A percentile compares a stretch with the other conserved stretches of the same genome.
Conservation (phyloP, 2,888 invertebrate species). For the Linnaemya tessellans region DNA sequence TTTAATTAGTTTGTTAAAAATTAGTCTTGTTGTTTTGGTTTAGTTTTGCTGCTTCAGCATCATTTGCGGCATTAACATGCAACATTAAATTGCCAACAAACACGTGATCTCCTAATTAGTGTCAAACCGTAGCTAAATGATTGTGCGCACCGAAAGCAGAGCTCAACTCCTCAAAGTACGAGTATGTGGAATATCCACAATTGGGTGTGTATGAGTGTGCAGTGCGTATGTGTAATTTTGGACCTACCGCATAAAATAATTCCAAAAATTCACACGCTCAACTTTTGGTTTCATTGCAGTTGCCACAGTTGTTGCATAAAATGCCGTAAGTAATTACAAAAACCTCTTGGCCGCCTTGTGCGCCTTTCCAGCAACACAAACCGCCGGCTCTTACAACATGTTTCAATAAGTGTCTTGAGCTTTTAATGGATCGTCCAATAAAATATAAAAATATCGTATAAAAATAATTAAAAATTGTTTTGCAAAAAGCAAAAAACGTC, state of each 20-base stretch:
- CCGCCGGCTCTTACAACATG: slow-evolving; percentile 38
- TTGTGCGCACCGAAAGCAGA: slow-evolving; percentile 41
- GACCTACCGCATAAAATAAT: slow-evolving; percentile 66
- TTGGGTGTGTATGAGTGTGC: background rate
- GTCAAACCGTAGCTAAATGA: slow-evolving; percentile 55
- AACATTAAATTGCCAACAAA: slow-evolving; percentile 67
- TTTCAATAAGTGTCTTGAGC: slow-evolving; percentile 60
- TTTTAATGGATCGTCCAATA: slow-evolving; percentile 57
- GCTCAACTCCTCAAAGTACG: background rate
- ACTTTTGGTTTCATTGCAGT: slow-evolving; percentile 36
- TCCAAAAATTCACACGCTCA: slow-evolving; percentile 52
- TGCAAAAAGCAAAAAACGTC: background rate
- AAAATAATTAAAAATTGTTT: slow-evolving; percentile 69
- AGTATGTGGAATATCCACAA: background rate
- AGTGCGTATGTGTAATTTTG: background rate
- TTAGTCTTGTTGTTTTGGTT: background rate
- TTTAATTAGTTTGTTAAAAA: slow-evolving; percentile 63
- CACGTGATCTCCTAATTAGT: slow-evolving; percentile 75
- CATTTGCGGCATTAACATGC: slow-evolving; percentile 66
- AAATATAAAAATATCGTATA: slow-evolving; percentile 35
- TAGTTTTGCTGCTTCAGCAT: slow-evolving; percentile 31
- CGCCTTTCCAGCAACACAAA: slow-evolving; percentile 9
- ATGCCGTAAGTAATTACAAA: slow-evolving; percentile 7
- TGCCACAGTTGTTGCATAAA: background rate
- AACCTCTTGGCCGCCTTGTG: background rate